Base-by-base conservation (phyloP, 2,888 invertebrate species). In the Epinotia demarniana region DNA sequence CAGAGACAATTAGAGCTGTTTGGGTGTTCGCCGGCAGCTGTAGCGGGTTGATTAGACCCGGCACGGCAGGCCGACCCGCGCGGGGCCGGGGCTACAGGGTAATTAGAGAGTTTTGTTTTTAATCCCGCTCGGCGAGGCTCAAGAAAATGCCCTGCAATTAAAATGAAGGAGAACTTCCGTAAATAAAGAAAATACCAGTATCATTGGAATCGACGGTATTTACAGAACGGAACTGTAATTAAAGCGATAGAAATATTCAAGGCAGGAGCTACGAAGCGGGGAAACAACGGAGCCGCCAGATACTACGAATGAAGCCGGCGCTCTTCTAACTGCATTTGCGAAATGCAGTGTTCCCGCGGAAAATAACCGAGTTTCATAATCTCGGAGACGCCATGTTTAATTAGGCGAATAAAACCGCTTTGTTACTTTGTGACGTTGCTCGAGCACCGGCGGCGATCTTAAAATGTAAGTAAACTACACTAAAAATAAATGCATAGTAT, bases 171-270 rank as follows among this genome's bases (percentile, higher is more conserved):
- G 70, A 75, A 74, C 70, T 66, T 66, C 75, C 60, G 60, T 75
- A 75, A 75, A 71, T 75, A 75, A 75, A 69, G 74, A 61, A 57
- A 75, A 75, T 67, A 75, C 67, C 67, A 72, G 75, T 75, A 75
- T 75, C 75, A 74, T 69, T 74, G 69, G 69, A 63, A 73, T 74
- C 64, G 62, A 53, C 61, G 73, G 70, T 62, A 72, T 72, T 66
- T 75, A 71, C 75, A 33, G 63, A 73, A 75, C 67, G 61, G 71
- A 72, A 72, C 57, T 58, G 75, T 67, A 75, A 75, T 75, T 75
- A 75, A 62, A 74, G 58, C 58, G 61, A 71, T 70, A 46, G 57
- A 64, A 57, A 58, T 33, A 60, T 49, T 66, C 53, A 53, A 60
- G 58, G 55, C 67, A 67, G 67, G 67, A 68, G 68, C 58, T 69